Evolutionary conservation across 2,797 vertebrate genomes (phyloP).

Genomic region (Leucoraja ocellata): DNA sequence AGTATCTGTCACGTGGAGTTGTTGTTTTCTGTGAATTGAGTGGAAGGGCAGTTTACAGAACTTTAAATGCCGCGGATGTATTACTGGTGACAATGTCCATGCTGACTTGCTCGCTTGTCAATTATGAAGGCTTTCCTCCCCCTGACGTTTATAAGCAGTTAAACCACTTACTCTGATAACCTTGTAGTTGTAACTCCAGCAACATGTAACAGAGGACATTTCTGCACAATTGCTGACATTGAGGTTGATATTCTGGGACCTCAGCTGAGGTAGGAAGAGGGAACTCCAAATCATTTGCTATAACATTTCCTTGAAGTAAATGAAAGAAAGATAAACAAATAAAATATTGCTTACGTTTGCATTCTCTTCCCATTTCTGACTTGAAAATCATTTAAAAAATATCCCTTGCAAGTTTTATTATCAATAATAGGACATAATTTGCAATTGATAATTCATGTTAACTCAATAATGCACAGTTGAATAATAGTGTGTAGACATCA

Average conservation of each 20-base stretch:
- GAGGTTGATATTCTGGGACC: neutral
- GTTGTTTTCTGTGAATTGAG: neutral
- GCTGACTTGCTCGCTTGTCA: neutral
- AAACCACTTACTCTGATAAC: neutral
- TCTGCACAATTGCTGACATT: neutral
- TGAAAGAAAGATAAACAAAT: neutral
- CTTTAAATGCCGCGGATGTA: neutral
- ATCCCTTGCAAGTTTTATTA: neutral
- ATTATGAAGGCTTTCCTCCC: neutral
- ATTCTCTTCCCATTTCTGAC: neutral
- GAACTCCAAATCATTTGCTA: neutral
- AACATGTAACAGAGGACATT: neutral
- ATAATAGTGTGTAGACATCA: neutral
- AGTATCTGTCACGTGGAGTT: neutral
- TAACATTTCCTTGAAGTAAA: neutral
- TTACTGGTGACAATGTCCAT: neutral
- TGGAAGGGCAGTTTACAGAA: neutral
- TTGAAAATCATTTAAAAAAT: neutral
- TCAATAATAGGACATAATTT: neutral
- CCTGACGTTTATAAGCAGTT: neutral
- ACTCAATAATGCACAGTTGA: neutral
- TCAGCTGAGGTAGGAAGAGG: neutral
- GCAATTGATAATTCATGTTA: neutral
- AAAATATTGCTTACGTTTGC: neutral
- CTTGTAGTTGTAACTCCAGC: neutral